Conservation (phyloP, 1,140 invertebrate genomes). For the Mylabris phalerata region DNA sequence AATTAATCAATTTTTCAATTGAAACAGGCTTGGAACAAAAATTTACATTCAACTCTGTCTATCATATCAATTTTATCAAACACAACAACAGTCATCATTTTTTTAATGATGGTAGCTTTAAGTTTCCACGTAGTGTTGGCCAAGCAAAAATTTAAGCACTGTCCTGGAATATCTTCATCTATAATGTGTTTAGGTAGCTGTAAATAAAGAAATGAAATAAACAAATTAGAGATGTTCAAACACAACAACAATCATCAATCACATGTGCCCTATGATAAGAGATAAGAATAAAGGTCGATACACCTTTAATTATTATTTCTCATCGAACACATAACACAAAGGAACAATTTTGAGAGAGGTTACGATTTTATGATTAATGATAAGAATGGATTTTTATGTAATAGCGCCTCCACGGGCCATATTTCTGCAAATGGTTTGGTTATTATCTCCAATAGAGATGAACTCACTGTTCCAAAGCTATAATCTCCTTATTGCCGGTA, state of each 20-base stretch:
- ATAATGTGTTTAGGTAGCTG: conserved; percentile 35
- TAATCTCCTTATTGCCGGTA: conserved; percentile 82
- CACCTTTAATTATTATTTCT: conserved; percentile 4
- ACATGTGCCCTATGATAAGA: conserved; percentile 7
- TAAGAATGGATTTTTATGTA: conserved; percentile 1
- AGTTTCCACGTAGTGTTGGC: no score
- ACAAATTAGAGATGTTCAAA: conserved; percentile 33
- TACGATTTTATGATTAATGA: neutral
- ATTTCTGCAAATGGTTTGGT: neutral
- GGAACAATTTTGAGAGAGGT: neutral
- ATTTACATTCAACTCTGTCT: no score
- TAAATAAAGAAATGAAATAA: conserved; percentile 40
- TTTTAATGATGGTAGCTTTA: no score
- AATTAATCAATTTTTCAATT: neutral
- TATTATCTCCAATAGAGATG: neutral
- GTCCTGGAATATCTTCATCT: conserved; percentile 9
- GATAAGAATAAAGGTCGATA: neutral
- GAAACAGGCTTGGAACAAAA: conserved; percentile 1
- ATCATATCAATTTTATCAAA: no score
- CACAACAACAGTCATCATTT: no score
- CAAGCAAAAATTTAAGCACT: no score
- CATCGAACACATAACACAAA: conserved; percentile 2
- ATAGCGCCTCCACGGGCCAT: conserved; percentile 10
- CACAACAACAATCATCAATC: neutral
- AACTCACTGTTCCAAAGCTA: conserved; percentile 94